These are phyloP conservation scores for Paedocypris micromegethes DNA, from an alignment of 2,797 vertebrate genomes.

Conservation along the genomic window DNA sequence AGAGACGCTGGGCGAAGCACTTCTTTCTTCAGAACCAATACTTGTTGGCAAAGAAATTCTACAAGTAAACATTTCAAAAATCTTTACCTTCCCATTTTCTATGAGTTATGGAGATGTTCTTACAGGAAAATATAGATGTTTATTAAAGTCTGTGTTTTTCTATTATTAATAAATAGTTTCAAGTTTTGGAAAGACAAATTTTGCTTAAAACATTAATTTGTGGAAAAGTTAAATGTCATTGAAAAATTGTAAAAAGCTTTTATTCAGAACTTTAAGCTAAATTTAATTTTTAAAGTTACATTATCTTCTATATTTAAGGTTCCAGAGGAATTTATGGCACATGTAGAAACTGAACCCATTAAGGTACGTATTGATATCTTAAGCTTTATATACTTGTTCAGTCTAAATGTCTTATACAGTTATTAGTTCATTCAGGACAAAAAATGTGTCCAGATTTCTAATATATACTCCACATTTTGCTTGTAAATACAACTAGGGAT, in stretches of 20 bases:
- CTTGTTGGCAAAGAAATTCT: conserved; percentile 38
- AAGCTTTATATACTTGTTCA: not conserved
- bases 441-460: not conserved
- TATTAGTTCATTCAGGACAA: conserved; percentile 1
- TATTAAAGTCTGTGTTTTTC: too few relatives aligned
- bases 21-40: conserved; percentile 34
- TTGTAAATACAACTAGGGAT: too few relatives aligned
- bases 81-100: not conserved
- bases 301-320: conserved; percentile 23
- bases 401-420: not conserved
- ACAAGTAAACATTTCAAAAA: conserved; percentile 40
- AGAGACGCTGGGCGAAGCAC: conserved; percentile 31
- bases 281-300: too few relatives aligned
- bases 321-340: conserved; percentile 28
- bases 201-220: too few relatives aligned
- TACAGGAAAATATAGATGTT: too few relatives aligned
- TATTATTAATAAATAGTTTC: too few relatives aligned
- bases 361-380: conserved; percentile 22
- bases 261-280: too few relatives aligned
- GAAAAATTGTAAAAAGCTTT: too few relatives aligned
- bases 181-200: too few relatives aligned
- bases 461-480: too few relatives aligned
- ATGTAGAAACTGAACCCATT: conserved; percentile 28
- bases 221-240: too few relatives aligned
- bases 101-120: too few relatives aligned